Base-by-base conservation (phyloP, 1,140 invertebrate species). In the Pteromalus puparum region DNA sequence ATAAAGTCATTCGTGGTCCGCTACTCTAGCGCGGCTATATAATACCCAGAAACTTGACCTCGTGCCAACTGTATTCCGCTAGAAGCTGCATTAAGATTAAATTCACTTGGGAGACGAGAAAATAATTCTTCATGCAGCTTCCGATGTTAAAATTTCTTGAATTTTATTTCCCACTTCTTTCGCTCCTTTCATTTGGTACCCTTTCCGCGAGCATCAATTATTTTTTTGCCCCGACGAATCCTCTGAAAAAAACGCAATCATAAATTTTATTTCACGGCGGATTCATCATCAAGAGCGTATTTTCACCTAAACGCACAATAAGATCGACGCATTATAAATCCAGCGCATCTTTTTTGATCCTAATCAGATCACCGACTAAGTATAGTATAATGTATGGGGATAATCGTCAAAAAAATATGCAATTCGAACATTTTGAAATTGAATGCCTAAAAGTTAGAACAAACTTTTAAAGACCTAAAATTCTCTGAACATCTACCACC, bases 1-100 rank as follows among this genome's bases (percentile, higher is more conserved):
- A 77, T 65, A 77, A 67, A 79, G 78, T 46, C 38, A 80, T 80
- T 70, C 34, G 78, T 46, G 78, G 65, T 61, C 26, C 21, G 12
- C 3, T 65, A 6, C 61, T 78, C 61, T 46, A 80, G 1, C 61
- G 1, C 61, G 48, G 21, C 30, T 30, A 46, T 5, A 1, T 34
- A 78, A n/a, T 30, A 4, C 21, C 53, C 4, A 12, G 53, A 34
- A 78, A 76, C 74, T 78, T 78, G 76, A 78, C 26, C 53, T 12
- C 24, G 21, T 70, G 78, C 78, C 78, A 80, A 80, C 78, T n/a
- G 13, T 53, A 80, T 46, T 46, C 9, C 65, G 21, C 34, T n/a
- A 12, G n/a, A 80, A 80, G 42, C 24, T 80, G 34, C 78, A 80
- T 80, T 70, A 80, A 80, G 65, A 80, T 80, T 70, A 70, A 80